Evolutionary conservation across 2,888 invertebrate species (phyloP).

Genomic region (Eristalis arbustorum): DNA sequence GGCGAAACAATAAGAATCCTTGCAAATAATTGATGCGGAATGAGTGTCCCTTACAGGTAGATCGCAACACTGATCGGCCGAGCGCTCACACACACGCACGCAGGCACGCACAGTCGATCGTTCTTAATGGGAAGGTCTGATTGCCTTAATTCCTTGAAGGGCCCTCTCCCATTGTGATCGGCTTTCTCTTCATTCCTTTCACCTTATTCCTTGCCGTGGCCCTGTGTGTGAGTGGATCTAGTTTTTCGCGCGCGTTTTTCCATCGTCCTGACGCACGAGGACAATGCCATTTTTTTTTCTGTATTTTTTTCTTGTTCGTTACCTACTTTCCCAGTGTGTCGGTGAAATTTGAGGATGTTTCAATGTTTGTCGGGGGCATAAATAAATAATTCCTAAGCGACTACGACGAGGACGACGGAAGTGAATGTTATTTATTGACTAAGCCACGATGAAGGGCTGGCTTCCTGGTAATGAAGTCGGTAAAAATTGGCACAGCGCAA

Average conservation of each 20-base stretch:
- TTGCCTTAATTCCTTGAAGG: slow-evolving; percentile 62
- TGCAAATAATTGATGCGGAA: slow-evolving; percentile 63
- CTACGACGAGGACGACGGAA: slow-evolving; percentile 39
- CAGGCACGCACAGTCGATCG: slow-evolving; percentile 11
- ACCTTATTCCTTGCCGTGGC: slow-evolving; percentile 2
- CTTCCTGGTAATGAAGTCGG: slow-evolving; percentile 39
- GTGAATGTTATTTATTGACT: slow-evolving; percentile 62
- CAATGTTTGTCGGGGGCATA: slow-evolving; percentile 65
- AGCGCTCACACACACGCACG: neutral
- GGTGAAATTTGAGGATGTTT: slow-evolving; percentile 63
- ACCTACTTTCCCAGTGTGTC: neutral
- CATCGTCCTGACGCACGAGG: slow-evolving; percentile 12
- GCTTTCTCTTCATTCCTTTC: slow-evolving; percentile 21
- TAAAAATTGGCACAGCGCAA: neutral
- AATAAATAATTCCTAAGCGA: slow-evolving; percentile 44
- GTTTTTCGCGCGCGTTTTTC: slow-evolving; percentile 61
- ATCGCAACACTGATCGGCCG: slow-evolving; percentile 60
- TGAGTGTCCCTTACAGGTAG: slow-evolving; percentile 58
- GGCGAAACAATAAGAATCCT: slow-evolving; percentile 28
- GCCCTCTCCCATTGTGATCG: slow-evolving; percentile 21
- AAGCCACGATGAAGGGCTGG: slow-evolving; percentile 35
- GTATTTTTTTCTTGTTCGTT: slow-evolving; percentile 12
- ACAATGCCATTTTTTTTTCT: slow-evolving; percentile 50
- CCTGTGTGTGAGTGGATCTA: slow-evolving; percentile 40
- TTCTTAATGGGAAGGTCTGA: slow-evolving; percentile 64